Base-by-base conservation (phyloP, 2,888 invertebrate species). In the Epinotia ramella region DNA sequence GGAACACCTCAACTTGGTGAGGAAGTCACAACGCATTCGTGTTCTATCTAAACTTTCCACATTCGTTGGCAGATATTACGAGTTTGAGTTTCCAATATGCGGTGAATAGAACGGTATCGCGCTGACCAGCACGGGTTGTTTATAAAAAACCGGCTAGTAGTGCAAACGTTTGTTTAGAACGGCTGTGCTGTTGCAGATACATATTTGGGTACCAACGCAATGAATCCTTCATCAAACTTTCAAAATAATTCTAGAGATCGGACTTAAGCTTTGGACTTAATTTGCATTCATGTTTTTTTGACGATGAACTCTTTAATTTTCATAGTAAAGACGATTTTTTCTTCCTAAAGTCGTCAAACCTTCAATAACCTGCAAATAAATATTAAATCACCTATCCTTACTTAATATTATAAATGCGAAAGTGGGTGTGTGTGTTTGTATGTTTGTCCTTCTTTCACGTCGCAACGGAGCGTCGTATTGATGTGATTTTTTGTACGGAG, bases 11-110 rank as follows among this genome's bases (percentile, higher is more conserved):
- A 62, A 28, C 12, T n/a, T 33, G 20, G 68, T 40, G 11, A 13
- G 46, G 20, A 18, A 59, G 40, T 40, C 68, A 46, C 40, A 44
- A 57, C 40, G 68, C 68, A 69, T 57, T 33, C 16, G 18, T 69
- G 69, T 74, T 70, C 65, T 49, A 70, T 66, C 46, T 44, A 68
- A 73, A 68, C 56, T 66, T 70, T 64, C 33, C 75, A 70, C 70
- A 70, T 75, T 70, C 16, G 49, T 67, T 69, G 68, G 57, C 68
- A 44, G 63, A 73, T 64, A 69, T 69, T 18, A 57, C 46, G 12
- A 65, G 57, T 28, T 56, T 46, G 49, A 24, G 46, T 72, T 72
- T 28, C 53, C 13, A 59, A 44, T 59, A 71, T 18, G 70, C 40
- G 53, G 40, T 71, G 60, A 60, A 70, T 70, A 40, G 69, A 59